Evolutionary conservation across 2,113 vertebrate species (phyloP).

Genomic region (Bos taurus): ARS-UCD2.0 NC_037337.1:65139501-65140000

Average conservation of each 20-base stretch:
- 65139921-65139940: neutral
- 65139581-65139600: neutral
- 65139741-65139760: neutral
- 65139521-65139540: neutral
- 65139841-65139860: neutral
- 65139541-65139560: neutral
- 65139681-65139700: neutral
- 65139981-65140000: neutral
- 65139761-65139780: neutral
- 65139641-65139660: neutral
- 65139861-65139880: neutral
- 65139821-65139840: neutral
- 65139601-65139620: neutral
- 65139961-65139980: neutral
- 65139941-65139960: neutral
- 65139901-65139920: neutral
- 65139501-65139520: neutral
- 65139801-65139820: neutral
- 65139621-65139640: neutral
- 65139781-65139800: neutral
- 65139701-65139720: neutral
- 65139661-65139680: neutral
- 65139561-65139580: neutral
- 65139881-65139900: neutral
- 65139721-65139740: neutral